Base-by-base conservation (phyloP, 2,113 vertebrate species). In the Cyprinodon variegatus region DNA sequence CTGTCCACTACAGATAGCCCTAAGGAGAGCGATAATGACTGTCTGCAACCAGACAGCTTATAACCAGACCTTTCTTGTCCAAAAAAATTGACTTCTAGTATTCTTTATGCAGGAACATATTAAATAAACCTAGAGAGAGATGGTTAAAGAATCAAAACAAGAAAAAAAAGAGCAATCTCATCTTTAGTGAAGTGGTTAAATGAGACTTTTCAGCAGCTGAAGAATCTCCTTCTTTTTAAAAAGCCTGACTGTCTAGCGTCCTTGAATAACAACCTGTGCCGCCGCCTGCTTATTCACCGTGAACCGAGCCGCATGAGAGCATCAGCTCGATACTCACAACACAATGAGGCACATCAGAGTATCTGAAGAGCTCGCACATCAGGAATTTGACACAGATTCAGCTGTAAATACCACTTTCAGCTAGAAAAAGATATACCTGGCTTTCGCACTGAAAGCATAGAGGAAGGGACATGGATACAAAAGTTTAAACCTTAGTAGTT, bases 211-310 rank as follows among this genome's bases (percentile, higher is more conserved):
- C 61, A 46, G 39, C 12, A 59, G 67, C 78, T 70, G 60, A 74
- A 66, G 75, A 79, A 39, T 53, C 70, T 29, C 37, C 45, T 53
- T 40, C 68, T 22, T 59, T 70, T 61, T 74, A 41, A 61, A 66
- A 78, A 76, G 62, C n/a, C 72, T 29, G 53, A 64, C 41, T 61
- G 72, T 57, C 59, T n/a, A 61, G 71, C 2, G 57, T 84, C 85
- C 81, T 86, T 88, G 81, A 82, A 43, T 60, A 53, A 66, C 78
- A 78, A 68, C 57, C 70, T 61, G 68, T 14, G 17, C 57, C 3
- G 71, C 64, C 40, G 41, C 40, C 48, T 59, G 72, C 83, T 84
- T 62, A 63, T 86, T 86, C 71, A 65, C 43, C 11, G 72, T 17
- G 61, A 68, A 57, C 7, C 22, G 38, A 2, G 11, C 70, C 66